These are phyloP conservation scores for Euzetes globulus DNA, from an alignment of 2,888 invertebrate genomes.

Conservation along the genomic window DNA sequence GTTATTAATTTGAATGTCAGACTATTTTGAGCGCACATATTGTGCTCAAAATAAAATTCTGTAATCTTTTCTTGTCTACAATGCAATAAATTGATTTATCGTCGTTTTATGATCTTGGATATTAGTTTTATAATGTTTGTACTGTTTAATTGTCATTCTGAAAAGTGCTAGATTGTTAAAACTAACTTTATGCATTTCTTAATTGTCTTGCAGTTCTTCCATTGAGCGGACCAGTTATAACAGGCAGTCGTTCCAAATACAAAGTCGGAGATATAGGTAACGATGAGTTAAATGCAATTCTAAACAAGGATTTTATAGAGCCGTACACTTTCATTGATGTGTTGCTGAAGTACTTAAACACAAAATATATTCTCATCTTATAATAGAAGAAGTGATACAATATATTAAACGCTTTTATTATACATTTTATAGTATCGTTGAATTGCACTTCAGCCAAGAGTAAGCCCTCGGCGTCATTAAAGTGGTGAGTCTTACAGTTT, in stretches of 20 bases:
- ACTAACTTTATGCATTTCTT: background rate
- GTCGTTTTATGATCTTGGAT: too few species aligned
- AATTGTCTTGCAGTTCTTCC: slow-evolving; percentile 37
- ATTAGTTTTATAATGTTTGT: too few species aligned
- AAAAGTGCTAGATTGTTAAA: background rate
- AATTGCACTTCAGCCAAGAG: slow-evolving; percentile 67
- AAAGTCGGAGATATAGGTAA: slow-evolving; percentile 56
- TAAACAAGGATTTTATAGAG: background rate
- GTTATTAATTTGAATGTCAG: too few species aligned
- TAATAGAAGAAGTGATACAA: background rate
- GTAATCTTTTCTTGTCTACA: too few species aligned
- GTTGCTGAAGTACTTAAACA: slow-evolving; percentile 3
- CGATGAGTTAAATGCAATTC: background rate
- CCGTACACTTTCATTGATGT: background rate
- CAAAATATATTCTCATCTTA: background rate
- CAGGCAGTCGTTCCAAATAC: slow-evolving; percentile 61
- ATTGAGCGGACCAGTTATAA: slow-evolving; percentile 67
- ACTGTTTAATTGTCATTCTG: too few species aligned
- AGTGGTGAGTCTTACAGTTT: slow-evolving; percentile 53
- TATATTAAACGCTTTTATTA: slow-evolving; percentile 27
- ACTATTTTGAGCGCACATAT: too few species aligned
- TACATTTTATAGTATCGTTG: slow-evolving; percentile 54
- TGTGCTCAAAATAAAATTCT: too few species aligned
- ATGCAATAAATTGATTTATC: too few species aligned
- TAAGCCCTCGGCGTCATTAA: slow-evolving; percentile 64